These are phyloP conservation scores for Hecatera dysodea DNA, from an alignment of 2,888 invertebrate genomes.

Conservation along the genomic window DNA sequence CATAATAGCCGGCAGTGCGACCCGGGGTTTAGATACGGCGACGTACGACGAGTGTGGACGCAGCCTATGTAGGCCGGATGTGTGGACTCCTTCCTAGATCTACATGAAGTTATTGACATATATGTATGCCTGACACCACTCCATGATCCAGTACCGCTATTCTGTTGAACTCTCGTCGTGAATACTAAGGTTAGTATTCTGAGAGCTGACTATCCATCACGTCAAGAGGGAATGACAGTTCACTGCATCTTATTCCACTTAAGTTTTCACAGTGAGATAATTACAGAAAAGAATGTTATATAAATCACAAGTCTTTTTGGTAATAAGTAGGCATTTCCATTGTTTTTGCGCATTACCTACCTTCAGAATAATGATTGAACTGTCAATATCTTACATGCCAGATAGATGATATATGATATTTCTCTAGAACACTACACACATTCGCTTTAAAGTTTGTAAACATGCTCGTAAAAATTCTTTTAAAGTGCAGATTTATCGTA, in stretches of 20 bases:
- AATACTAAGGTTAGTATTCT: no score
- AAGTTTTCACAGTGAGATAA: no score
- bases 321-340: constrained; percentile 10
- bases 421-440: constrained; percentile 40
- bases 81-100: constrained; percentile 3
- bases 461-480: constrained; percentile 47
- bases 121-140: neutral
- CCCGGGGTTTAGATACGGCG: constrained; percentile 20
- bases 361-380: constrained; percentile 27
- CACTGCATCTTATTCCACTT: no score
- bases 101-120: neutral
- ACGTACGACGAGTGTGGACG: constrained; percentile 15
- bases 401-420: constrained; percentile 40
- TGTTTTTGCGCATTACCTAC: neutral
- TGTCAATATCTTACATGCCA: constrained; percentile 39
- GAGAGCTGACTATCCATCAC: no score
- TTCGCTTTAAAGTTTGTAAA: constrained; percentile 28
- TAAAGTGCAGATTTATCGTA: constrained; percentile 19
- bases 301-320: neutral
- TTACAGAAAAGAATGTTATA: no score
- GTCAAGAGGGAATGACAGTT: no score
- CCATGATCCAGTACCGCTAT: neutral
- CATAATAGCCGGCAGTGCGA: constrained; percentile 50
- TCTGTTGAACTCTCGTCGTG: no score
- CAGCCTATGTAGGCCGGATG: constrained; percentile 29